Base-by-base conservation (phyloP, 1,140 invertebrate species). In the Ceratosolen fusciceps region DNA sequence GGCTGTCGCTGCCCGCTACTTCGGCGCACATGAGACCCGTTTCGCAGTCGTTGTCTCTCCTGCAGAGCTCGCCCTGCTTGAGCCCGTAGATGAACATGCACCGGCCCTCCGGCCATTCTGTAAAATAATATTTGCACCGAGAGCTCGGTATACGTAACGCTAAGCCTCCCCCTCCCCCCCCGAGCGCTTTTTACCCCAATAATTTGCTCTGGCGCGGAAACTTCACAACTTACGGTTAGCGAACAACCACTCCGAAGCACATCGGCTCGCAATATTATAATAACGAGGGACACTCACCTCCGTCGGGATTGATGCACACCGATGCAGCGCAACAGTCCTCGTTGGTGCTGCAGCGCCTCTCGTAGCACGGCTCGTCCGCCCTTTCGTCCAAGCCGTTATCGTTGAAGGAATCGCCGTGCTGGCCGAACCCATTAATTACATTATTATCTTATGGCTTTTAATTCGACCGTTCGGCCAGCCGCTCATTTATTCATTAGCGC, bases 261-360 rank as follows among this genome's bases (percentile, higher is more conserved):
- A n/a, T n/a, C n/a, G n/a, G n/a, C n/a, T n/a, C n/a, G n/a, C n/a
- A n/a, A n/a, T n/a, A n/a, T n/a, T n/a, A n/a, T n/a, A n/a, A n/a
- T n/a, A n/a, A n/a, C n/a, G n/a, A n/a, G n/a, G n/a, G 8, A 3
- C 1, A 26, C 31, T 81, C 92, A 95, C 94, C 92, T 88, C 93
- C 93, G 85, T 95, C 94, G 47, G 93, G 91, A 84, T 94, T 93
- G 39, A 95, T 92, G 85, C 95, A 96, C 52, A 96, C 92, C 34
- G 92, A 93, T 34, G 93, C 94, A 10, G 93, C 92, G 84, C 95
- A 96, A 87, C 95, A 96, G 82, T 95, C 92, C 78, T 96, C 95
- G 84, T 95, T 96, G 56, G 93, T 90, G 0, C 91, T 92, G 83
- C 95, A 96, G 62, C 89, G 91, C 80, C 91, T 92, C 58, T 92